These are phyloP conservation scores for Ecliptopera silaceata DNA, from an alignment of 2,888 invertebrate genomes.

Conservation along the genomic window DNA sequence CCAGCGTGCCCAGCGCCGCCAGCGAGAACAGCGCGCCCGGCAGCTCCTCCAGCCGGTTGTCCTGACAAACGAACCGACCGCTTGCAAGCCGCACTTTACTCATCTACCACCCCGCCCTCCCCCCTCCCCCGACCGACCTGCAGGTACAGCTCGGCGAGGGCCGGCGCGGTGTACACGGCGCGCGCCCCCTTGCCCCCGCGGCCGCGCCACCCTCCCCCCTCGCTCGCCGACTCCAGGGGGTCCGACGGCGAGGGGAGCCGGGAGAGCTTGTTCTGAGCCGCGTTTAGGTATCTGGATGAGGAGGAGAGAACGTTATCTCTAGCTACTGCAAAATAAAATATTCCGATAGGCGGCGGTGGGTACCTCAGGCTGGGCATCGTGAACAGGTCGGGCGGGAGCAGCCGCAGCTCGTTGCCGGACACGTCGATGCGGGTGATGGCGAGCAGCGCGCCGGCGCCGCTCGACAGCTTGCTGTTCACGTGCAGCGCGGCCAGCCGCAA, in stretches of 20 bases:
- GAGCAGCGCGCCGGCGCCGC: constrained; percentile 89
- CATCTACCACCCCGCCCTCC: too few relatives aligned
- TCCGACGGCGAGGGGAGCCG: constrained; percentile 84
- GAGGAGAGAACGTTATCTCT: too few relatives aligned
- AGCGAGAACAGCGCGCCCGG: constrained; percentile 92
- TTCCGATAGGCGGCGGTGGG: not conserved
- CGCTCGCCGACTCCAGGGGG: constrained; percentile 61
- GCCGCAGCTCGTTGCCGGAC: constrained; percentile 92
- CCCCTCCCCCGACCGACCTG: constrained; percentile 72
- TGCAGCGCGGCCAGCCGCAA: constrained; percentile 91
- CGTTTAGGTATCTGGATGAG: constrained; percentile 85
- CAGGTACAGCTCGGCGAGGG: constrained; percentile 94
- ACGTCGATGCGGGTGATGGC: constrained; percentile 97
- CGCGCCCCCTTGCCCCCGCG: constrained; percentile 43
- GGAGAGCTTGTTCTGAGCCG: constrained; percentile 94
- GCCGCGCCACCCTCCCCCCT: constrained; percentile 43
- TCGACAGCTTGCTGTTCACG: constrained; percentile 91
- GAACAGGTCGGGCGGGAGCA: constrained; percentile 86
- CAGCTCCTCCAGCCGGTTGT: constrained; percentile 92
- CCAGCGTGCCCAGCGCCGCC: constrained; percentile 90
- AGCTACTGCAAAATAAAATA: too few relatives aligned
- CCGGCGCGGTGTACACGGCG: constrained; percentile 87
- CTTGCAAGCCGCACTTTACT: too few relatives aligned
- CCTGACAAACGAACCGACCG: too few relatives aligned
- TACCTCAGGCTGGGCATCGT: constrained; percentile 87